Percentiles rank a stretch among this genome's conserved stretches.
Evolutionary conservation across 2,113 vertebrate genomes (phyloP).

Genomic region (Thalassarche chlororhynchos): DNA sequence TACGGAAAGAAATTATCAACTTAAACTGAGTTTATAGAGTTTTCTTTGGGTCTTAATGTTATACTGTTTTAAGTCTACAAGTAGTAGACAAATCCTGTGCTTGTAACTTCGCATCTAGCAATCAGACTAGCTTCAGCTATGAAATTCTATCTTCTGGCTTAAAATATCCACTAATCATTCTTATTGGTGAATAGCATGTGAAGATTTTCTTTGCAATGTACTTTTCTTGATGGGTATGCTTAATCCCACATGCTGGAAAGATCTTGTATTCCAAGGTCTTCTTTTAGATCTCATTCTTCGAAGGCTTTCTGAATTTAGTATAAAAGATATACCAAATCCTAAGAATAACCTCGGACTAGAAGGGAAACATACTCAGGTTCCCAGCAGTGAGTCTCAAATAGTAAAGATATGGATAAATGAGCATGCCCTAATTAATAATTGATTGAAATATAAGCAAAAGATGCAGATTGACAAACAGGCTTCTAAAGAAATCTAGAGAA

Average conservation of each 20-base stretch:
- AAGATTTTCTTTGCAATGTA: neutral
- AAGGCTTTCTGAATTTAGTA: neutral
- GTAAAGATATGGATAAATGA: neutral
- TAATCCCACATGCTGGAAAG: neutral
- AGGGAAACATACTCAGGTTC: neutral
- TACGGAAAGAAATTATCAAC: neutral
- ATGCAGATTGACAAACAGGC: neutral
- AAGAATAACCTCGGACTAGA: neutral
- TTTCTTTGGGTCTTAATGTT: neutral
- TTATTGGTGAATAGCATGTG: neutral
- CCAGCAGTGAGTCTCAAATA: neutral
- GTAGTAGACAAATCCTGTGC: neutral
- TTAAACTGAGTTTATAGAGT: neutral
- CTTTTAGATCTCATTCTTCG: neutral
- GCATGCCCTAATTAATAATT: neutral
- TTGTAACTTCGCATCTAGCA: neutral
- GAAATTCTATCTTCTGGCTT: neutral
- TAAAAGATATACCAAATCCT: neutral
- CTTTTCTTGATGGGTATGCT: neutral
- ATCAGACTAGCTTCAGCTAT: neutral
- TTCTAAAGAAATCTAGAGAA: neutral
- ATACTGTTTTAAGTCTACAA: neutral
- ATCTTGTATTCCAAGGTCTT: neutral
- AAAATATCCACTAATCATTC: neutral
- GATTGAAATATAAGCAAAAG: neutral